Conservation (phyloP, 2,888 invertebrate species). For the Torymus texanus region DNA sequence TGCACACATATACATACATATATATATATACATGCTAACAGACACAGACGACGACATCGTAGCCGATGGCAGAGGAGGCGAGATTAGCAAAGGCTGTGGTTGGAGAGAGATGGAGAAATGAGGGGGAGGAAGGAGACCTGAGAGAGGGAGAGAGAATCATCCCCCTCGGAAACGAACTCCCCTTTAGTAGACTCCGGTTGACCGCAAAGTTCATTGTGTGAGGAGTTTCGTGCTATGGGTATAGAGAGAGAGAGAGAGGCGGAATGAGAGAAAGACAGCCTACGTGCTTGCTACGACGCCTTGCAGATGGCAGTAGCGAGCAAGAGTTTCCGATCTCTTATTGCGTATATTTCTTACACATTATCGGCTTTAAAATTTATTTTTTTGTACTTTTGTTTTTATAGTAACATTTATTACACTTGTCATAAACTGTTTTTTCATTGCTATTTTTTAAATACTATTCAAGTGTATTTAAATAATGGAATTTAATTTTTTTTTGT, state of each 20-base stretch:
- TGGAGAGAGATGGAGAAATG: conserved; percentile 23
- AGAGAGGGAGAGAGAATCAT: conserved; percentile 44
- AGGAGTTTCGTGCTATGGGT: conserved; percentile 48
- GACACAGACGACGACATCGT: conserved; percentile 7
- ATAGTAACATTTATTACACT: too few species aligned
- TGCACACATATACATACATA: not conserved
- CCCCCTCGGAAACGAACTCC: conserved; percentile 58
- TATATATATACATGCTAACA: not conserved
- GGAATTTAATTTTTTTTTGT: too few species aligned
- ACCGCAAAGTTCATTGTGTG: conserved; percentile 60
- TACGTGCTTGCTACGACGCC: conserved; percentile 51
- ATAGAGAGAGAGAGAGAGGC: conserved; percentile 39
- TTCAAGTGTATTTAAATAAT: too few species aligned
- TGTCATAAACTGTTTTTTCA: too few species aligned
- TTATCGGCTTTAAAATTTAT: not conserved
- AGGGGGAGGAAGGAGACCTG: not conserved
- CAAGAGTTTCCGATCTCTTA: conserved; percentile 49
- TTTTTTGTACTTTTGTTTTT: not conserved
- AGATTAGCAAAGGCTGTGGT: conserved; percentile 59
- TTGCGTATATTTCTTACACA: conserved; percentile 32
- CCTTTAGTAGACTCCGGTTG: conserved; percentile 60
- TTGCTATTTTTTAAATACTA: too few species aligned
- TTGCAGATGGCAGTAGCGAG: conserved; percentile 61
- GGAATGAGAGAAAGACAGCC: conserved; percentile 24
- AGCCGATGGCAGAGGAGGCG: conserved; percentile 32